Evolutionary conservation across 1,140 invertebrate species (phyloP), one percentile per base, ranked within the genome.

Genomic region (Capitella teleta): DNA sequence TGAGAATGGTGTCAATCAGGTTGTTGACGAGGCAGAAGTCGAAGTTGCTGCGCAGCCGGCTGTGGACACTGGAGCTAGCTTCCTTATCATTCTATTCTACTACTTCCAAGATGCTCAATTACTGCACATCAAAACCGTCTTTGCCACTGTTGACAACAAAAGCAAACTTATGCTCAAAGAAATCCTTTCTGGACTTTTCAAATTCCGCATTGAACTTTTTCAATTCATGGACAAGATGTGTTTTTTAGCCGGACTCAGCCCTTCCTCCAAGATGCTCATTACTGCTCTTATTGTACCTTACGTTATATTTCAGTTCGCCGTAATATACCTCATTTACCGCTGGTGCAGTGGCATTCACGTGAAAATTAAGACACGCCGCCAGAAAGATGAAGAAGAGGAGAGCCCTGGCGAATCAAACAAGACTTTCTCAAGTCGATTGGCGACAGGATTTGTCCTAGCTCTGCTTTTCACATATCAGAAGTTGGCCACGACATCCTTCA

Each of bases 71-170:
- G 38, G 38, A 38, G 49, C 49, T 25, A 51, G 49, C 28, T 51
- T 51, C 49, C 38, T 51, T n/a, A 51, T 51, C 23, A 51, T 51
- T 14, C 21, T 51, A 16, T 51, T 43, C 24, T 51, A 44, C 38
- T 51, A 51, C 49, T 51, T 51, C 28, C 49, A 51, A 41, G 49
- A 51, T 28, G 49, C 49, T 10, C 49, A 51, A 21, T 28, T 51
- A 16, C 40, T 51, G 12, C 49, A 51, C n/a, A 25, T 51, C n/a
- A 43, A 51, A 19, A 51, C 49, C 5, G 37, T 42, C 4, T 42
- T 51, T 19, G 19, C 37, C 2, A 28, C 49, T 26, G 16, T 25
- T 4, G 37, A 51, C 16, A 51, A 51, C 49, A 21, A 43, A 18
- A 42, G 21, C 21, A 26, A 28, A 21, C 23, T 28, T n/a, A 51